These are phyloP conservation scores for Cheilosia pagana DNA, from an alignment of 2,888 invertebrate species.

Conservation along the genomic window DNA sequence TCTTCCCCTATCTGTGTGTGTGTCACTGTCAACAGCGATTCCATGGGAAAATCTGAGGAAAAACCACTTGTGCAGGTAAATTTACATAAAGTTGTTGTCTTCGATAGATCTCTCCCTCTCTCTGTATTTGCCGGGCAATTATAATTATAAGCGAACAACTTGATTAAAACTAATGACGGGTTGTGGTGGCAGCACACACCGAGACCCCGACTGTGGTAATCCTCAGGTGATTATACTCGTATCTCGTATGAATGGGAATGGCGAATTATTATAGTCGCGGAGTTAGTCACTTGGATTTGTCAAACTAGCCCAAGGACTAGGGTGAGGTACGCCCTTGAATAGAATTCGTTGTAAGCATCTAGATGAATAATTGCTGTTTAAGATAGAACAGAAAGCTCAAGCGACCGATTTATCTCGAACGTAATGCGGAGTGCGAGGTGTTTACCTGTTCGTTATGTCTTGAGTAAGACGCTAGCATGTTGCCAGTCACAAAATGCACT, in stretches of 20 bases:
- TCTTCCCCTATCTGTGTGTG: not conserved
- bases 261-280: slow-evolving; percentile 19
- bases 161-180: slow-evolving; percentile 63
- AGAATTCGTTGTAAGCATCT: slow-evolving; percentile 12
- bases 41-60: slow-evolving; percentile 73
- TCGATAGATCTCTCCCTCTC: slow-evolving; percentile 1
- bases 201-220: slow-evolving; percentile 30
- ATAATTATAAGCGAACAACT: slow-evolving; percentile 66
- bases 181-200: slow-evolving; percentile 32
- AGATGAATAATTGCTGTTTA: slow-evolving; percentile 25
- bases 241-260: slow-evolving; percentile 19
- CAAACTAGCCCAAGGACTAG: slow-evolving; percentile 67
- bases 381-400: slow-evolving; percentile 19
- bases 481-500: not conserved
- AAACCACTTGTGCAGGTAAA: slow-evolving; percentile 68
- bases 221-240: slow-evolving; percentile 35
- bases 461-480: not conserved
- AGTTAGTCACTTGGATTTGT: slow-evolving; percentile 50
- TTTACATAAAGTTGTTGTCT: slow-evolving; percentile 60
- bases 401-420: slow-evolving; percentile 3
- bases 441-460: not conserved
- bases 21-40: slow-evolving; percentile 72
- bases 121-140: slow-evolving; percentile 42
- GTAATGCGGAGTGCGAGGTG: not conserved
- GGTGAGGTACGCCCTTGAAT: slow-evolving; percentile 43